A percentile compares a stretch with the other conserved stretches of the same genome.
Conservation (phyloP, 2,888 invertebrate genomes). For the Ellobium chinense region DNA sequence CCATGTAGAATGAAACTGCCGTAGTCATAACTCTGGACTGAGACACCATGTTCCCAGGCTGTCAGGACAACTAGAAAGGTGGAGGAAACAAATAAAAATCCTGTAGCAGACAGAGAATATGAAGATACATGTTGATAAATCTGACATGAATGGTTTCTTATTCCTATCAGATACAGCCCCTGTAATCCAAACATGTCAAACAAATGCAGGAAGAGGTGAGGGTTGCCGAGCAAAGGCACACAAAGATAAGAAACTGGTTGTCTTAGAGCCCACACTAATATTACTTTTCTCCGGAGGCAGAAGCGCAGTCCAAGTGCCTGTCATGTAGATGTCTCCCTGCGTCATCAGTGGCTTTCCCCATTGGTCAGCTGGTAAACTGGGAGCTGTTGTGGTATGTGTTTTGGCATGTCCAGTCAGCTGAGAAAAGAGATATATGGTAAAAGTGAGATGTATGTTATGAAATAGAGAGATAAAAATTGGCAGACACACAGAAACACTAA, state of each 20-base stretch:
- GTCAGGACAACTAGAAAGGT: conserved; percentile 62
- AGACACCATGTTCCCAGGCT: conserved; percentile 67
- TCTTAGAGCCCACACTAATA: too few species aligned
- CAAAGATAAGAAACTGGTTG: too few species aligned
- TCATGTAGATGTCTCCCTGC: conserved; percentile 33
- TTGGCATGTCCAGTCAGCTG: conserved; percentile 28
- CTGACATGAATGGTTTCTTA: too few species aligned
- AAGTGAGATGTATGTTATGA: background rate
- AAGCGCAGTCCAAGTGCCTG: conserved; percentile 7
- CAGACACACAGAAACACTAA: background rate
- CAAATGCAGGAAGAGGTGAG: too few species aligned
- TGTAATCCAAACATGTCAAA: too few species aligned
- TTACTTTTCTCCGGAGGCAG: conserved; percentile 37
- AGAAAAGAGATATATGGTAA: too few species aligned
- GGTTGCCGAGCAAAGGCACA: too few species aligned
- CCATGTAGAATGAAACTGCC: conserved; percentile 67
- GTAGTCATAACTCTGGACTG: conserved; percentile 60
- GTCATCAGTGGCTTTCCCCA: conserved; percentile 38
- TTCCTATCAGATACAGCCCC: too few species aligned
- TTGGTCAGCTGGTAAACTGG: background rate
- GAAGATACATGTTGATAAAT: too few species aligned
- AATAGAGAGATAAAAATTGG: background rate
- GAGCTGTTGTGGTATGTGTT: background rate
- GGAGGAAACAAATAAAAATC: too few species aligned
- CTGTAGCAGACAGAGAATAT: too few species aligned